These are phyloP conservation scores for Hypena proboscidalis DNA, from an alignment of 2,888 invertebrate species.

Conservation along the genomic window DNA sequence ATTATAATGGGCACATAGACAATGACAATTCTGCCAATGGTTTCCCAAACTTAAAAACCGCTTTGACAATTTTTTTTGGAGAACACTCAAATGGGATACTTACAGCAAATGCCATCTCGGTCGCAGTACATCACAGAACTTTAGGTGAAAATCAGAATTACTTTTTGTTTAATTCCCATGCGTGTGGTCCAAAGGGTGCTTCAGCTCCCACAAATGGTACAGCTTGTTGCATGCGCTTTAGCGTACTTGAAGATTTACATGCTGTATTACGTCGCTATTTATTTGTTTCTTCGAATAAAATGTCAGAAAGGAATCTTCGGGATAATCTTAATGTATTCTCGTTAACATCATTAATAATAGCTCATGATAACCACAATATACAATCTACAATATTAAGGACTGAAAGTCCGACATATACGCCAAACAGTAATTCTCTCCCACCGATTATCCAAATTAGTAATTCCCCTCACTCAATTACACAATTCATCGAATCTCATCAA, in stretches of 20 bases:
- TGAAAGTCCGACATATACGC: no score
- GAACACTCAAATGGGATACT: slow-evolving; percentile 12
- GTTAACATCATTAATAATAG: no score
- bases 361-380: no score
- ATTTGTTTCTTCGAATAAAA: slow-evolving; percentile 8
- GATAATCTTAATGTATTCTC: no score
- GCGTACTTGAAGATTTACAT: slow-evolving; percentile 11
- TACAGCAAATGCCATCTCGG: slow-evolving; percentile 11
- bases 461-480: no score
- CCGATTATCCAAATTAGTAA: no score
- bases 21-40: slow-evolving; percentile 5
- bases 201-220: slow-evolving; percentile 13
- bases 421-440: no score
- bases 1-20: slow-evolving; percentile 15
- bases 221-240: slow-evolving; percentile 24
- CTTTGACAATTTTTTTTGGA: slow-evolving; percentile 13
- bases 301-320: background rate
- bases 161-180: slow-evolving; percentile 21
- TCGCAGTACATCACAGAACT: slow-evolving; percentile 16
- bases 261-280: slow-evolving; percentile 17
- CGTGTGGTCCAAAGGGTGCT: slow-evolving; percentile 20
- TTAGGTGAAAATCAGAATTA: slow-evolving; percentile 8
- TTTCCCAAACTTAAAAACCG: slow-evolving; percentile 22
- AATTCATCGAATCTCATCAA: no score
- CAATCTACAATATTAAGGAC: no score